Conservation (phyloP, 2,888 invertebrate species). For the Xestia ashworthii region DNA sequence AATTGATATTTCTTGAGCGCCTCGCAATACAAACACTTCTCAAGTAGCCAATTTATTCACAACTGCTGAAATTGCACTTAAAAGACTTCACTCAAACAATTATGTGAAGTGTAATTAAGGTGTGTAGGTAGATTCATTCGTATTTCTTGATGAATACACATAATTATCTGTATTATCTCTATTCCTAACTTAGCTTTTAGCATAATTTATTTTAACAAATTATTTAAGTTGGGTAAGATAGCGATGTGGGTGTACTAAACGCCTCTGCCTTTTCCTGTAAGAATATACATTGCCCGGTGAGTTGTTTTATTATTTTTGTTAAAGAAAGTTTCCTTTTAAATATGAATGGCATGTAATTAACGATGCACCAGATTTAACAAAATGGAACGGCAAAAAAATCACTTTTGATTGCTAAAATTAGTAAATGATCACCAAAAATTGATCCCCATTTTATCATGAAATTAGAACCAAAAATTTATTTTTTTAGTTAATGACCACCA, state of each 20-base stretch:
- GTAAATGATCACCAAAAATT: too few species aligned
- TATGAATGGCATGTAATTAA: too few species aligned
- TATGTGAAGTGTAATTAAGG: neutral
- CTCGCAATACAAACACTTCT: conserved; percentile 39
- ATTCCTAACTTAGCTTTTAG: neutral
- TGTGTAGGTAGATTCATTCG: neutral
- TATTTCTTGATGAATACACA: neutral
- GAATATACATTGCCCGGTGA: neutral
- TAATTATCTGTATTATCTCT: neutral
- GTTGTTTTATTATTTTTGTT: neutral
- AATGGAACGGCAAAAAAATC: too few species aligned
- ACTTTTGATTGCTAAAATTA: too few species aligned
- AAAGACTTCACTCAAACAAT: conserved; percentile 22
- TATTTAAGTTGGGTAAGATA: neutral
- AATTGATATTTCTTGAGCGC: conserved; percentile 47
- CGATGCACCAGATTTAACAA: too few species aligned
- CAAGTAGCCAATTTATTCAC: conserved; percentile 41
- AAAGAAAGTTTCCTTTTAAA: neutral
- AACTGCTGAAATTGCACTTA: conserved; percentile 40
- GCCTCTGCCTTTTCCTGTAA: neutral
- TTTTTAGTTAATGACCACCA: too few species aligned
- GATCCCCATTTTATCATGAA: too few species aligned
- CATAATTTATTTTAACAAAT: neutral
- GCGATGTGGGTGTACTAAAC: neutral
- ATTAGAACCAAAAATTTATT: too few species aligned